phyloP scores from a whole-genome alignment of 2,113 vertebrate species.

The Ivindomyrus marchei region DNA sequence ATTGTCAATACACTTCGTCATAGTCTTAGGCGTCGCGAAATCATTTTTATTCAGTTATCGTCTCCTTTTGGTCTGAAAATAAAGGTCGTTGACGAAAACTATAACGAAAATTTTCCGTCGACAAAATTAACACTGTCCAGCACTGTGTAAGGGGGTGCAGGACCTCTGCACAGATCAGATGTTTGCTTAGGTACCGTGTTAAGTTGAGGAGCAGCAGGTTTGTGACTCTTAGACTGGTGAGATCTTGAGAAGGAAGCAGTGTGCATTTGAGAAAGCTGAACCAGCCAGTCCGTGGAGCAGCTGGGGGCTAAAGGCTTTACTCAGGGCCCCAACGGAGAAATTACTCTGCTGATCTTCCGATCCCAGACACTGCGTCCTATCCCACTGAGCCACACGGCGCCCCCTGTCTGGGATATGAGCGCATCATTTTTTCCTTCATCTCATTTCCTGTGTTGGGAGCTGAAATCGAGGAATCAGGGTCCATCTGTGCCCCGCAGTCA shows the following conservation, averaged over 20 bases:
- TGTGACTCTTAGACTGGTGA: not conserved
- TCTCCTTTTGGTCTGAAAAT: too few relatives aligned
- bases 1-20: too few relatives aligned
- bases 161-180: not conserved
- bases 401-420: not conserved
- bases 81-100: too few relatives aligned
- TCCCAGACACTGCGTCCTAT: not conserved
- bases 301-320: not conserved
- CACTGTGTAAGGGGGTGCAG: not conserved
- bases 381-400: not conserved
- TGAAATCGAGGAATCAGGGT: not conserved
- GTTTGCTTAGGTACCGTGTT: not conserved
- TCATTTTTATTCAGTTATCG: too few relatives aligned
- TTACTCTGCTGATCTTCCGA: not conserved
- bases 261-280: not conserved
- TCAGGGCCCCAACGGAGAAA: not conserved
- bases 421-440: not conserved
- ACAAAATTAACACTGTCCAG: not conserved
- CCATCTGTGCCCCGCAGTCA: not conserved
- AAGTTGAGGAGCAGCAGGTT: not conserved
- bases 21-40: too few relatives aligned
- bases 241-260: not conserved
- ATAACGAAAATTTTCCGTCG: too few relatives aligned
- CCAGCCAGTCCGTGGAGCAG: not conserved
- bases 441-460: not conserved